These are phyloP conservation scores for Rhyzopertha dominica DNA, from an alignment of 1,140 invertebrate species.

Conservation along the genomic window DNA sequence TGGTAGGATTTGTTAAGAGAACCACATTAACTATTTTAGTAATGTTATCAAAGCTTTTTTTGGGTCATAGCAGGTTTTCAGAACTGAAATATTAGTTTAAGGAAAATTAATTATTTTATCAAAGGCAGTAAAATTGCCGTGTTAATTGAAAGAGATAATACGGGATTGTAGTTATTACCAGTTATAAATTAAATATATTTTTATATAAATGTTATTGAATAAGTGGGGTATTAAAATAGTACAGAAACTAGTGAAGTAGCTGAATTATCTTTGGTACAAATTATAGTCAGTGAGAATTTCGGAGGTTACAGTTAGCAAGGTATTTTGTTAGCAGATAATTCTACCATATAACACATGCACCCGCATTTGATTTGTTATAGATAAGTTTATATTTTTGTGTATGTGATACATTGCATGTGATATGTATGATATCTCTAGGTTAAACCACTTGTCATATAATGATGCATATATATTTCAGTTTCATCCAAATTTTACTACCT, in stretches of 20 bases:
- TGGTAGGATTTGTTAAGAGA: neutral
- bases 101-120: constrained; percentile 3
- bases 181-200: constrained; percentile 31
- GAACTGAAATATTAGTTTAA: constrained; percentile 6
- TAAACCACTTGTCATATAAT: no score
- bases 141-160: no score
- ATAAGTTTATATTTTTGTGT: no score
- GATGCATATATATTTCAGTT: no score
- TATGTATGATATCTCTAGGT: no score
- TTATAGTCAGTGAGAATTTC: constrained; percentile 18
- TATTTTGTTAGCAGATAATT: constrained; percentile 18
- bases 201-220: constrained; percentile 30
- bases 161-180: constrained; percentile 25
- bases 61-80: constrained; percentile 7
- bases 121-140: no score
- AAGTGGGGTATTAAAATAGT: constrained; percentile 23
- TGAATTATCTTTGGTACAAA: constrained; percentile 31
- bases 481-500: no score
- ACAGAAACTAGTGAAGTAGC: constrained; percentile 17
- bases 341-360: no score
- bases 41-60: constrained; percentile 5
- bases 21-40: constrained; percentile 6
- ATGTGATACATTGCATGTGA: no score
- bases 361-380: no score
- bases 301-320: constrained; percentile 8